phyloP scores from a whole-genome alignment of 2,797 vertebrate species.

The Phoxinus dragarum region DNA sequence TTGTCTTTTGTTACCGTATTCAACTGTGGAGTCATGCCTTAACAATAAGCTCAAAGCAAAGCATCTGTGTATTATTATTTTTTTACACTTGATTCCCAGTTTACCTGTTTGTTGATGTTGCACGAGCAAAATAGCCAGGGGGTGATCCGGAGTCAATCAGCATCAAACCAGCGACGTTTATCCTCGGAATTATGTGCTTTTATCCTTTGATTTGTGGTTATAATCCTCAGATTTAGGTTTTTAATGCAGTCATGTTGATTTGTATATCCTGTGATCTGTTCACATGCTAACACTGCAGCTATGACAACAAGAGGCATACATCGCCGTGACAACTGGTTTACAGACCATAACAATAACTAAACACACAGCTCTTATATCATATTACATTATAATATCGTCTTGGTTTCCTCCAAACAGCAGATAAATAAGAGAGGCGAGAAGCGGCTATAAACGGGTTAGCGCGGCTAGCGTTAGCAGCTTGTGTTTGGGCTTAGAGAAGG shows the following conservation, averaged over 20 bases:
- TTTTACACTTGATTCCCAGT: not conserved
- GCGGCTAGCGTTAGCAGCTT: constrained; percentile 39
- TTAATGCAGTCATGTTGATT: constrained; percentile 8
- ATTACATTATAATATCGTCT: not conserved
- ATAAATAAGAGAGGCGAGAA: not conserved
- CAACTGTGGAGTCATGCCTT: not conserved
- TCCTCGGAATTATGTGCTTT: not conserved
- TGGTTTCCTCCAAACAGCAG: constrained; percentile 10
- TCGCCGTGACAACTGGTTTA: constrained; percentile 19
- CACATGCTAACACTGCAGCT: constrained; percentile 46
- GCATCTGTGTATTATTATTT: not conserved
- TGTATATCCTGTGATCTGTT: not conserved
- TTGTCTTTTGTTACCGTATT: not conserved
- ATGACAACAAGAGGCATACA: constrained; percentile 53
- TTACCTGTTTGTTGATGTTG: constrained; percentile 39
- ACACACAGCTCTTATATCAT: not conserved
- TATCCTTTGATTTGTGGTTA: not conserved
- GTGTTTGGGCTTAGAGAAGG: not conserved
- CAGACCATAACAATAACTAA: constrained; percentile 2
- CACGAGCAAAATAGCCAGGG: not conserved
- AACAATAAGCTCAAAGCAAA: not conserved
- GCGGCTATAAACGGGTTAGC: constrained; percentile 19
- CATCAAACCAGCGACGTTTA: not conserved
- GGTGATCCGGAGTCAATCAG: constrained; percentile 2
- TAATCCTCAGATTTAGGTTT: not conserved